Conservation (phyloP, 2,888 invertebrate species). For the Dysmachus trigonus region DNA sequence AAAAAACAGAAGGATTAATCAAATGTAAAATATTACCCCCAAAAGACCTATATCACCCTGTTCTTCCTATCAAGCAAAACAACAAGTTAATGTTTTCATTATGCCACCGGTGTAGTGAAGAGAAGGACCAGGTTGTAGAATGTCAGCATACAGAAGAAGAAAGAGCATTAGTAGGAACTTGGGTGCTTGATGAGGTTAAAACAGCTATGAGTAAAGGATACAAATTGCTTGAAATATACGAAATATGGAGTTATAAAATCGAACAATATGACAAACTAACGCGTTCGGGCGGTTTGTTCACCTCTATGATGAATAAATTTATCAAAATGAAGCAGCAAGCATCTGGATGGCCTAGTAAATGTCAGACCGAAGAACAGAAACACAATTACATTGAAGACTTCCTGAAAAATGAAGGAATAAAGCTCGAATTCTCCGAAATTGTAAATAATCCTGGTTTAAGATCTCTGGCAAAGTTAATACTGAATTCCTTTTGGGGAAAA, state of each 20-base stretch:
- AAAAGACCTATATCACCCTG: slow-evolving; percentile 53
- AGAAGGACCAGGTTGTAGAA: too few relatives aligned
- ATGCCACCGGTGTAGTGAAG: slow-evolving; percentile 50
- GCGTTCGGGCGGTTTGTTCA: slow-evolving; percentile 51
- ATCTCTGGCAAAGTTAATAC: too few relatives aligned
- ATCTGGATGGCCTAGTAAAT: slow-evolving; percentile 52
- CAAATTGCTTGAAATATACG: slow-evolving; percentile 51
- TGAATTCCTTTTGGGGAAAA: too few relatives aligned
- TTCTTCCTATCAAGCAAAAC: slow-evolving; percentile 53
- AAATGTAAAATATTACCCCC: slow-evolving; percentile 32
- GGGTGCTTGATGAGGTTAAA: slow-evolving; percentile 55
- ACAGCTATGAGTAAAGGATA: slow-evolving; percentile 55
- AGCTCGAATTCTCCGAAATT: slow-evolving; percentile 50
- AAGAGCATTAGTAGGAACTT: slow-evolving; percentile 54
- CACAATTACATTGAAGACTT: slow-evolving; percentile 52
- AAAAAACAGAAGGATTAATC: neutral
- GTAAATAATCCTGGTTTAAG: too few relatives aligned
- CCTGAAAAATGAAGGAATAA: slow-evolving; percentile 51
- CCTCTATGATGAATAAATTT: slow-evolving; percentile 54
- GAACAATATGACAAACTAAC: slow-evolving; percentile 48
- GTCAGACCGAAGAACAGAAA: slow-evolving; percentile 46
- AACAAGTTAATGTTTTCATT: slow-evolving; percentile 54
- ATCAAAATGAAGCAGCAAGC: slow-evolving; percentile 54
- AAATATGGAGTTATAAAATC: slow-evolving; percentile 56
- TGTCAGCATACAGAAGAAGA: slow-evolving; percentile 9